phyloP scores from a whole-genome alignment of 1,140 invertebrate species.

The Drosophila elegans region DNA sequence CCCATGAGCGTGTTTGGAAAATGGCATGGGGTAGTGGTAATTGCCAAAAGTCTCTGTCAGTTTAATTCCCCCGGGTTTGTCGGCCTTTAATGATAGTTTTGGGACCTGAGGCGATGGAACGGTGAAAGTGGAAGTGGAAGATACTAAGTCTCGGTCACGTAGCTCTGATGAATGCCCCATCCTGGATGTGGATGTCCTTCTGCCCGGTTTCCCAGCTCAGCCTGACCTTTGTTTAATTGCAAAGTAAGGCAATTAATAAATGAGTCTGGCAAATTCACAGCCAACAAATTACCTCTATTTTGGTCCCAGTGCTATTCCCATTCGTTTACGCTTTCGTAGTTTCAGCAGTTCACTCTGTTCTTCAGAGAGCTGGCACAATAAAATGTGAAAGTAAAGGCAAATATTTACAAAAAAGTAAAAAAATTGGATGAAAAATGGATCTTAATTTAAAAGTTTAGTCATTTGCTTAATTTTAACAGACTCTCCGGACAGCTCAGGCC shows the following conservation, averaged over 20 bases:
- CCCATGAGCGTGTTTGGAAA: constrained; percentile 11
- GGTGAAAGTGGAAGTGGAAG: neutral
- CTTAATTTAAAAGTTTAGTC: too few species aligned
- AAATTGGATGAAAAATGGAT: neutral
- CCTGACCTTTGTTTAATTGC: constrained; percentile 70
- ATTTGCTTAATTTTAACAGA: neutral
- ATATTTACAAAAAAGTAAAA: neutral
- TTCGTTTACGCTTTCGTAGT: neutral
- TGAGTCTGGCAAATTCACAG: constrained; percentile 13
- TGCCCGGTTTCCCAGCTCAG: constrained; percentile 1
- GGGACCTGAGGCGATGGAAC: constrained; percentile 3
- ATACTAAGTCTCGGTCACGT: constrained; percentile 51
- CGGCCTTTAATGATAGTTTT: constrained; percentile 52
- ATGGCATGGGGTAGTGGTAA: constrained; percentile 41
- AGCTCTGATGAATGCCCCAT: constrained; percentile 56
- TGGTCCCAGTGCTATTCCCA: neutral
- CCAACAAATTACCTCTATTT: constrained; percentile 2
- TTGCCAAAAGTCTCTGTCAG: constrained; percentile 41
- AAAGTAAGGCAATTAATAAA: constrained; percentile 64
- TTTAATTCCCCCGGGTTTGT: constrained; percentile 22
- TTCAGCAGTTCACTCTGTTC: neutral
- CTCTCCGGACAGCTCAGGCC: neutral
- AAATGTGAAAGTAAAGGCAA: too few species aligned
- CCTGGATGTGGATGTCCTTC: neutral
- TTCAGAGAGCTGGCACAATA: too few species aligned